Evolutionary conservation across 2,797 vertebrate genomes (phyloP), one percentile per base, ranked within the genome.

Genomic region (Artibeus lituratus): DNA sequence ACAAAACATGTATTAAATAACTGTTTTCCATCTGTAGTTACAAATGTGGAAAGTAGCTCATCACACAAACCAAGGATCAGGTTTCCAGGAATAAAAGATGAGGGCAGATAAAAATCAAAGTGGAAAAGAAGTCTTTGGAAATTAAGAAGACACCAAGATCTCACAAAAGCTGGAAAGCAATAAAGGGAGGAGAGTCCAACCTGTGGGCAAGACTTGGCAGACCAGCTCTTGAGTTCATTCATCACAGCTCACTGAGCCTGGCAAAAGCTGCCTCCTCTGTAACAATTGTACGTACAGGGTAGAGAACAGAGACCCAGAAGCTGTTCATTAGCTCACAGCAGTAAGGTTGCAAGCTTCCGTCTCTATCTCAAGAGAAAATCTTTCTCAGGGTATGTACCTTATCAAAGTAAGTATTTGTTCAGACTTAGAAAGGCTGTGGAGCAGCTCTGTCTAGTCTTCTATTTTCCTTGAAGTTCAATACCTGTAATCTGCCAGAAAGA

Each of bases 1-100:
- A 87, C 65, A 94, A 89, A 96, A 96, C 94, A 59, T 72, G 94
- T 92, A 93, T 92, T 94, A 96, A 98, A 90, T 91, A 97, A 74
- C 84, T 95, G 44, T 21, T 95, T 94, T 74, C 83, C 35, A 80
- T 97, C 96, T 96, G 93, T 94, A 93, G 74, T 90, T 94, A 94
- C 74, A 96, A 94, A 95, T 53, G 29, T 96, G 94, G 74, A 95
- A 97, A 90, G 89, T 9, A 24, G 47, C 95, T 84, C 32, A 59
- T 96, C 78, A 89, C 59, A 88, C 59, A 85, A 87, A 70, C n/a
- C 44, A 67, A 97, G 78, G 70, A 91, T 89, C 94, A 86, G 78
- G 78, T 88, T 84, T 95, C 94, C 39, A 89, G 73, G 90, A 91
- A 78, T 92, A 94, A 87, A 21, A 96, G 55, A 73, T 21, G 76